Conservation (phyloP, 2,888 invertebrate genomes). For the Thecophora atra region DNA sequence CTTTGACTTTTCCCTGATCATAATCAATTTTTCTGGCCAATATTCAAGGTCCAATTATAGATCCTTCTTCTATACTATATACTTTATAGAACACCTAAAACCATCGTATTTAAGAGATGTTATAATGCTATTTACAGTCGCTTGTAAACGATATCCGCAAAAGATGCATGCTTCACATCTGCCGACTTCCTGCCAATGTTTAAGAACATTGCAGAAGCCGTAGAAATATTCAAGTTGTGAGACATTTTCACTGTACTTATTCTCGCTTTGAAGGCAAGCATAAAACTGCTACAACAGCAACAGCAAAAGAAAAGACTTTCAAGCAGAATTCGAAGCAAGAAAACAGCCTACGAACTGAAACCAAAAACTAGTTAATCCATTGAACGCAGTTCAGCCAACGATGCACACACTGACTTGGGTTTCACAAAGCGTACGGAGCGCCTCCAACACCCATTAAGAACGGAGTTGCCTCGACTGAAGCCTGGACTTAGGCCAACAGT, state of each 20-base stretch:
- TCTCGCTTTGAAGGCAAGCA: neutral
- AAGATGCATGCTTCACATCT: too few species aligned
- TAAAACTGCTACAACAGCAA: constrained; percentile 1
- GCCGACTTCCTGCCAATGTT: neutral
- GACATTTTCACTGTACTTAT: neutral
- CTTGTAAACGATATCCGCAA: too few species aligned
- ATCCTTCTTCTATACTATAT: too few species aligned
- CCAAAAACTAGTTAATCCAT: constrained; percentile 14
- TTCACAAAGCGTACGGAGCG: constrained; percentile 18
- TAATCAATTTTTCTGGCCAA: too few species aligned
- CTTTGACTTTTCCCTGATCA: too few species aligned
- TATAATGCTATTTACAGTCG: too few species aligned
- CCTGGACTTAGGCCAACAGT: neutral
- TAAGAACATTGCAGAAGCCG: constrained; percentile 50
- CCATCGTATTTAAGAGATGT: too few species aligned
- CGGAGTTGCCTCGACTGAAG: neutral
- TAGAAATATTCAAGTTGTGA: constrained; percentile 49
- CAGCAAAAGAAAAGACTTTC: neutral
- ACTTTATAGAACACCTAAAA: too few species aligned
- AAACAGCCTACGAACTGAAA: constrained; percentile 5
- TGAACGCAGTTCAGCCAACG: neutral
- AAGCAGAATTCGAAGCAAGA: neutral
- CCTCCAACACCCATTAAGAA: neutral
- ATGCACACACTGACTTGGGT: constrained; percentile 2
- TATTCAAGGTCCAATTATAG: too few species aligned